Percentiles rank a stretch among this genome's conserved stretches.
phyloP scores from a whole-genome alignment of 2,113 vertebrate genomes.

The human (Homo sapiens) region DNA sequence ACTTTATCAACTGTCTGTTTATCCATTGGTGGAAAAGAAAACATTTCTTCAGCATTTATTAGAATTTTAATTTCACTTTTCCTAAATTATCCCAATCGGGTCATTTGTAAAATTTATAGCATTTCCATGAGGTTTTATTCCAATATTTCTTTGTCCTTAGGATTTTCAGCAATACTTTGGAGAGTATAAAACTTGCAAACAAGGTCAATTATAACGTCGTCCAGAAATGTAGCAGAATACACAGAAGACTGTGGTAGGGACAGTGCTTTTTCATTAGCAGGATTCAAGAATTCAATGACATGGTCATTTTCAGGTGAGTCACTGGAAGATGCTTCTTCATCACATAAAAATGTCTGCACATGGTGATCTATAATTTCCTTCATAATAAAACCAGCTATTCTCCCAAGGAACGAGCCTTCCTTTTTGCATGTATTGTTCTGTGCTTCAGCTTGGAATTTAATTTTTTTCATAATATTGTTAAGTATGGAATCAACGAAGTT shows the following conservation, averaged over 20 bases:
- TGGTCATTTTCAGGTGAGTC: neutral
- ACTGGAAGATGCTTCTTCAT: neutral
- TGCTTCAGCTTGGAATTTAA: slow-evolving; percentile 43
- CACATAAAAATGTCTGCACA: slow-evolving; percentile 28
- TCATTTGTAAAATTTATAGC: slow-evolving; percentile 52
- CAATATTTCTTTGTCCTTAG: slow-evolving; percentile 15
- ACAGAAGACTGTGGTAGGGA: slow-evolving; percentile 1
- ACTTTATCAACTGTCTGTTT: slow-evolving; percentile 41
- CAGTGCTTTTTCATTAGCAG: neutral
- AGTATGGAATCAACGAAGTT: neutral
- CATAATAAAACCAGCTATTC: slow-evolving; percentile 21
- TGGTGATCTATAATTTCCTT: slow-evolving; percentile 44
- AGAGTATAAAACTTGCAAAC: slow-evolving; percentile 30
- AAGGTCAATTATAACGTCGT: slow-evolving; percentile 49
- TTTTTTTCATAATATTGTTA: slow-evolving; percentile 12
- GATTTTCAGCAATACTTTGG: neutral
- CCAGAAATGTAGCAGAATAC: slow-evolving; percentile 55
- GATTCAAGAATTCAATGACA: neutral
- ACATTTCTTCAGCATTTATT: slow-evolving; percentile 45
- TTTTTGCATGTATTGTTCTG: neutral
- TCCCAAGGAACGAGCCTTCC: neutral
- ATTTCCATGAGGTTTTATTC: neutral
- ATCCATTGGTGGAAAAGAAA: slow-evolving; percentile 23
- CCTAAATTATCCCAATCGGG: slow-evolving; percentile 23
- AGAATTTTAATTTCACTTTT: slow-evolving; percentile 59